Evolutionary conservation across 2,113 vertebrate genomes (phyloP), one percentile per base, ranked within the genome.

Genomic region (Heteronetta atricapilla): DNA sequence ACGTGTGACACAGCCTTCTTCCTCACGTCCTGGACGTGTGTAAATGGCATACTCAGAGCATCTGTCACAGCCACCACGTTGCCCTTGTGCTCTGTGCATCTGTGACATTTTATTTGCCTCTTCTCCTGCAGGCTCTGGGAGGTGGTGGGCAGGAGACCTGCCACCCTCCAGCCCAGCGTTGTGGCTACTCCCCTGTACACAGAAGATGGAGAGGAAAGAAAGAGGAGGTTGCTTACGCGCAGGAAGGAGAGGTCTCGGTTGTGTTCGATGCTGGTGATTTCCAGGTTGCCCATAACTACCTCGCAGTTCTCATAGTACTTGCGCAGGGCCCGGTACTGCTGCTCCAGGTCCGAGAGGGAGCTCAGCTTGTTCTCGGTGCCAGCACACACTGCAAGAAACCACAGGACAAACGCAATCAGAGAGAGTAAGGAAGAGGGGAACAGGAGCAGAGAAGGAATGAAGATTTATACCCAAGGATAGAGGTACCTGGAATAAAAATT

Each of bases 231-330:
- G 16, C 86, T 95, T 98, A 99, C 99, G 98, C 99, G 98, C 50
- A 99, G 98, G 94, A 99, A 99, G 96, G 99, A 99, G 73, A 99
- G 99, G 97, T 99, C 99, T 64, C 99, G 97, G 97, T 99, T 99
- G 84, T 99, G 98, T 92, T 99, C 99, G 5, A 99, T 99, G 97
- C 98, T 99, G 96, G 99, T 99, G 88, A 99, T 99, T 97, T 99
- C 99, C 97, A 99, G 97, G 95, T 99, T 99, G 56, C 99, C 99
- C 99, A 99, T 99, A 79, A 99, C 99, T 0, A 99, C 99, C 91
- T 99, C 99, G 0, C 99, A 99, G 97, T 99, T 99, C 93, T 99
- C 99, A 89, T 99, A 99, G 97, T 99, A 98, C 95, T 99, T 99
- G 96, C 98, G 99, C 80, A 99, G 97, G 48, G 99, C 99, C 62